Evolutionary conservation across 2,797 vertebrate genomes (phyloP).

Genomic region (Chaenodraco wilsoni): DNA sequence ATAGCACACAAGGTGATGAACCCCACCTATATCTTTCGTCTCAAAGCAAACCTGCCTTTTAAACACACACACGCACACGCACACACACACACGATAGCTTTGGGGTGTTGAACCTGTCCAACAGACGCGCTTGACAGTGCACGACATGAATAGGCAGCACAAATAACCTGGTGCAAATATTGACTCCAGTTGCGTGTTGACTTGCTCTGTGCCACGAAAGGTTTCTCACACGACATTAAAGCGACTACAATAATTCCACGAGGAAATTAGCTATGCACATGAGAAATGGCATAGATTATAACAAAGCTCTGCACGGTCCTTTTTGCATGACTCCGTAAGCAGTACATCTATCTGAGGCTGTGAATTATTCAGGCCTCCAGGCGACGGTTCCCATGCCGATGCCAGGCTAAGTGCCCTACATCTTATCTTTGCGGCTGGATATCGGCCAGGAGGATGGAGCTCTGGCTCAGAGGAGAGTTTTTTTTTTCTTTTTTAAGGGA

Average conservation of each 20-base stretch:
- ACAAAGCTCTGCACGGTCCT: slow-evolving; percentile 30
- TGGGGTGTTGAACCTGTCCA: slow-evolving; percentile 41
- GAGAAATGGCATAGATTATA: slow-evolving; percentile 26
- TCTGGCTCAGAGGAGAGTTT: background rate
- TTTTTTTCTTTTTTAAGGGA: background rate
- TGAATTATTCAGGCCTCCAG: slow-evolving; percentile 73
- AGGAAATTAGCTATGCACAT: slow-evolving; percentile 26
- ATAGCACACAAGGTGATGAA: slow-evolving; percentile 15
- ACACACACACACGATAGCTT: background rate
- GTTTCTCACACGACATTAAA: slow-evolving; percentile 11
- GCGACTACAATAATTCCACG: background rate
- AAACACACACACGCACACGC: background rate
- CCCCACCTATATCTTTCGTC: slow-evolving; percentile 29
- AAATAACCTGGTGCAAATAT: slow-evolving; percentile 60
- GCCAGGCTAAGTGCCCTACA: slow-evolving; percentile 54
- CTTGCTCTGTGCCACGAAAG: slow-evolving; percentile 12
- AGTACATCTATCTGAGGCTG: slow-evolving; percentile 62
- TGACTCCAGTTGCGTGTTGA: slow-evolving; percentile 62
- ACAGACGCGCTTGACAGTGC: slow-evolving; percentile 19
- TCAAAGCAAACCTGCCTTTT: slow-evolving; percentile 28
- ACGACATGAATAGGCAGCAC: slow-evolving; percentile 23
- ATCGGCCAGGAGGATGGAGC: slow-evolving; percentile 46
- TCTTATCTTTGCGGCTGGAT: slow-evolving; percentile 63
- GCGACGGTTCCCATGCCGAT: slow-evolving; percentile 58
- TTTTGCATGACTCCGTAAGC: slow-evolving; percentile 53